Evolutionary conservation across 64 coral and sea anemone species (phyloP), one percentile per base, ranked within the genome.

Genomic region (Montipora efflorescens): DNA sequence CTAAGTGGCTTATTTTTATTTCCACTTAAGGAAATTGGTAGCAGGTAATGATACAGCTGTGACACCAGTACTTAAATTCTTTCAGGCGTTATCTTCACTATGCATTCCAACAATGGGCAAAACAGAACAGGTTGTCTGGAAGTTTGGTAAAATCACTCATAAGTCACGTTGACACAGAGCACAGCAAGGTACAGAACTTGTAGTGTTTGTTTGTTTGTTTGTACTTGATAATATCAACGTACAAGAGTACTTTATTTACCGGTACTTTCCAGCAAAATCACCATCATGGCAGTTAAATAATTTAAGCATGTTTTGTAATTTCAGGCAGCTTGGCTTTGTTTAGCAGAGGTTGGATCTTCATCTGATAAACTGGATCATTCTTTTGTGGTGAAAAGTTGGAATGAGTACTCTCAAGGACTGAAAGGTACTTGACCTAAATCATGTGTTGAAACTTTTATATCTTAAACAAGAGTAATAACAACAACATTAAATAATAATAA

Each of bases 51-150:
- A 57, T 11, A 57, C 6, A 57, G 53, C 53, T 57, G 53, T 57
- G 53, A 12, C 43, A 47, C 83, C 36, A 0, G 1, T 36, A 36
- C 36, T 36, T 36, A 2, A 2, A 0, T 36, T 71, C 20, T 88
- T 82, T 14, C 75, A 99, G 97, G 49, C 94, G 89, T 13, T 99
- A 99, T 91, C 83, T 99, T 76, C 97, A 96, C 49, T 79, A 82
- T 62, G 97, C 95, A 67, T 99, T 95, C 51, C 88, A 94, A 46
- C 90, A 94, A 53, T 99, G 97, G 97, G 88, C 97, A 36, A 99
- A 99, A 87, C 97, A 96, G 88, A 85, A 85, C 45, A 99, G 94
- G 58, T 68, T 99, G 9, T 80, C 88, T 47, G 52, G 13, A 14
- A 91, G 90, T 59, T 82, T 94, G 64, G 57, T 99, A 7, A 99